Conservation (phyloP, 2,113 vertebrate genomes). For the Toxotes chatareus region DNA sequence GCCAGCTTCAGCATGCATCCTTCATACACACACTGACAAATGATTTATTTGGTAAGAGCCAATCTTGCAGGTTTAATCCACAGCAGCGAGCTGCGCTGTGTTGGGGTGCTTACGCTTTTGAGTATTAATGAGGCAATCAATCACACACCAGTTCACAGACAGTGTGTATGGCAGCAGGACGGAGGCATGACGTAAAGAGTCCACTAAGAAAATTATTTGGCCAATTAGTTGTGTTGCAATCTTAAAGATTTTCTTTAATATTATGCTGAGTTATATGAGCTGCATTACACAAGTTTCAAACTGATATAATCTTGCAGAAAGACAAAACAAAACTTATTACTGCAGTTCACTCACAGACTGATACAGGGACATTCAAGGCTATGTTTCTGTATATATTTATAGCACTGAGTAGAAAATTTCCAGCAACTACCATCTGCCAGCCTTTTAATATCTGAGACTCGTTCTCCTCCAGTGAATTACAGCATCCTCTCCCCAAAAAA, state of each 20-base stretch:
- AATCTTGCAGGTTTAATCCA: constrained; percentile 58
- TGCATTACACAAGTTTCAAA: background rate
- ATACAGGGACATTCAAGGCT: constrained; percentile 44
- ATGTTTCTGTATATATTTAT: constrained; percentile 48
- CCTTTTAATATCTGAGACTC: constrained; percentile 55
- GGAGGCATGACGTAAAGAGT: constrained; percentile 47
- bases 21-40: constrained; percentile 55
- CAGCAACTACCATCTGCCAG: constrained; percentile 58
- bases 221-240: background rate
- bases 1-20: constrained; percentile 48
- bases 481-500: constrained; percentile 28
- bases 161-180: constrained; percentile 31
- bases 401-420: constrained; percentile 20
- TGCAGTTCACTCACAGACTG: constrained; percentile 22
- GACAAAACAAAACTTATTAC: constrained; percentile 19
- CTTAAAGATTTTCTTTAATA: background rate
- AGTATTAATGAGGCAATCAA: constrained; percentile 74
- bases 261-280: background rate
- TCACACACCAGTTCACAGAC: constrained; percentile 54
- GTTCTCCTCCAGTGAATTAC: constrained; percentile 56
- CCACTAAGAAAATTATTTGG: constrained; percentile 7
- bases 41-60: constrained; percentile 63
- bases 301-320: background rate
- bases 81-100: constrained; percentile 37
- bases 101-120: constrained; percentile 36